Evolutionary conservation across 2,888 invertebrate genomes (phyloP).

Genomic region (Diabrotica balteata): DNA sequence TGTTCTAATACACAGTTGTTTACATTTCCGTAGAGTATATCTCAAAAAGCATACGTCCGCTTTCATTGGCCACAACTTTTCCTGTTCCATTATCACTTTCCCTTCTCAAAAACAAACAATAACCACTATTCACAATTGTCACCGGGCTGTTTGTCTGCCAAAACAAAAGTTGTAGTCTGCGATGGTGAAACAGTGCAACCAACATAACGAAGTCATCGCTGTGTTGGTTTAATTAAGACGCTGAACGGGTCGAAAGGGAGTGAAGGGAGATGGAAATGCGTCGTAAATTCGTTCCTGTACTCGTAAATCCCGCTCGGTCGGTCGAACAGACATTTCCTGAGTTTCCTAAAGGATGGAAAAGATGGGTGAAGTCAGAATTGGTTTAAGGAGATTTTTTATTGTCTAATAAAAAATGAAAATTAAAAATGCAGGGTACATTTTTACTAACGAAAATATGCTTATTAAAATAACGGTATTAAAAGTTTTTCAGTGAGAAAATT

Average conservation of each 20-base stretch:
- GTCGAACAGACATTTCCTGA: constrained; percentile 26
- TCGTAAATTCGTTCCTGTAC: constrained; percentile 29
- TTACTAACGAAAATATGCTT: too few relatives aligned
- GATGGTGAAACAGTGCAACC: constrained; percentile 25
- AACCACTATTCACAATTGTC: constrained; percentile 26
- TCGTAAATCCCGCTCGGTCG: constrained; percentile 31
- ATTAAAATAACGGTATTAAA: too few relatives aligned
- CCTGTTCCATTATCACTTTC: constrained; percentile 2
- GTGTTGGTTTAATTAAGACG: constrained; percentile 31
- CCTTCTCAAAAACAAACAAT: constrained; percentile 16
- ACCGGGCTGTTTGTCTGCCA: constrained; percentile 23
- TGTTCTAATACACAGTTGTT: too few relatives aligned
- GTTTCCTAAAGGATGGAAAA: constrained; percentile 10
- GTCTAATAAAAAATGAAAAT: neutral
- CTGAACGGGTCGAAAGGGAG: neutral
- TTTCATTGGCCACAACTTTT: constrained; percentile 1
- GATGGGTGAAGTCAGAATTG: constrained; percentile 2
- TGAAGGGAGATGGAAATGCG: constrained; percentile 13
- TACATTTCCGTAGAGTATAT: neutral
- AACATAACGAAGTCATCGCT: constrained; percentile 33
- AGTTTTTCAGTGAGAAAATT: too few relatives aligned
- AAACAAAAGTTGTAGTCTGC: constrained; percentile 25
- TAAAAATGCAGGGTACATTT: neutral
- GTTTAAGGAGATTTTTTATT: neutral
- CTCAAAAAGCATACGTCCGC: neutral